A percentile compares a stretch with the other conserved stretches of the same genome.
Conservation (phyloP, 2,113 vertebrate genomes). For the Rhagologus leucostigma region DNA sequence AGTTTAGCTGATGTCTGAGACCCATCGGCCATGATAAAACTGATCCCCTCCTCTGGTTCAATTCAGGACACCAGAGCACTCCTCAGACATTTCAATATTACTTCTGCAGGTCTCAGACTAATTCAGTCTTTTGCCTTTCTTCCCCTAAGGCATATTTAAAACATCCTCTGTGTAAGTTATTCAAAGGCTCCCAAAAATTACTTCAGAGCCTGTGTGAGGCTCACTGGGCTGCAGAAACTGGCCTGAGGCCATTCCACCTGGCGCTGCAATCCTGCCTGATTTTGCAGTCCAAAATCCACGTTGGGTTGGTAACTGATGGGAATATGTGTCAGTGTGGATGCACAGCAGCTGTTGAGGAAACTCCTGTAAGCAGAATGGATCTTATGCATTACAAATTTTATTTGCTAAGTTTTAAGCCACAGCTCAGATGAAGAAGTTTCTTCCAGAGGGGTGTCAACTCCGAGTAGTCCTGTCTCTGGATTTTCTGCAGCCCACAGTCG, state of each 20-base stretch:
- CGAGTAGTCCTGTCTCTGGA: neutral
- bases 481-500: neutral
- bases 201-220: neutral
- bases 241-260: neutral
- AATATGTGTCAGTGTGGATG: neutral
- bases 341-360: neutral
- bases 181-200: constrained; percentile 4
- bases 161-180: neutral
- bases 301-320: neutral
- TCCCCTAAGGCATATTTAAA: neutral
- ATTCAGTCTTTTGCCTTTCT: neutral
- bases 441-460: neutral
- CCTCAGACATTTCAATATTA: neutral
- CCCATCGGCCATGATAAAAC: neutral
- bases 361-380: neutral
- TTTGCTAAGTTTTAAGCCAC: neutral
- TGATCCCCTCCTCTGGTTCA: neutral
- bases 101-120: neutral
- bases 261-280: neutral
- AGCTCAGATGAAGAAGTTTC: neutral
- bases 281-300: neutral
- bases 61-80: neutral
- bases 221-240: neutral
- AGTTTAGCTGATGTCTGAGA: neutral
- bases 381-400: neutral